These are phyloP conservation scores for Enteromius treurensis DNA, from an alignment of 2,797 vertebrate species.

Conservation along the genomic window DNA sequence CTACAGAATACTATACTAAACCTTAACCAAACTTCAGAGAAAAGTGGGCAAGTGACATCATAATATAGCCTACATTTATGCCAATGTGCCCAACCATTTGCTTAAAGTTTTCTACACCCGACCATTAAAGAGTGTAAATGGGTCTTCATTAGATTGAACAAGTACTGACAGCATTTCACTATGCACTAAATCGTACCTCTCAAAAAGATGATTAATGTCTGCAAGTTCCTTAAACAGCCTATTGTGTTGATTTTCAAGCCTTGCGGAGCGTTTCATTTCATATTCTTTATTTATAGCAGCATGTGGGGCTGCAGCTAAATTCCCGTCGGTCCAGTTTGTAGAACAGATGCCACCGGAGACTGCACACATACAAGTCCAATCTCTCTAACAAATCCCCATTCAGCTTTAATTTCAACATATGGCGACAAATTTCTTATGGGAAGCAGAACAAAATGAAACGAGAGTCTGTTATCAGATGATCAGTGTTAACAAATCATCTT, in stretches of 20 bases:
- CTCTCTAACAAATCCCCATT: constrained; percentile 39
- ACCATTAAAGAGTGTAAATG: constrained; percentile 15
- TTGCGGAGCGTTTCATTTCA: constrained; percentile 73
- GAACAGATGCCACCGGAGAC: constrained; percentile 71
- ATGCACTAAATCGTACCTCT: constrained; percentile 19
- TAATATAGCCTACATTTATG: neutral
- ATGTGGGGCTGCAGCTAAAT: constrained; percentile 70
- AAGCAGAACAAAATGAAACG: constrained; percentile 19
- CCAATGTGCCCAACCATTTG: neutral
- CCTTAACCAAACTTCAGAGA: neutral
- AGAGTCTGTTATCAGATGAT: constrained; percentile 7
- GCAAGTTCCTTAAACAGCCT: constrained; percentile 54
- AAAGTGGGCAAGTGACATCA: neutral
- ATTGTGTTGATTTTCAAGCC: constrained; percentile 61
- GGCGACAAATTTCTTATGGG: constrained; percentile 21
- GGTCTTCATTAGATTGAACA: constrained; percentile 11
- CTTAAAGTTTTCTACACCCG: neutral
- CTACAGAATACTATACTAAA: neutral
- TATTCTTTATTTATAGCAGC: constrained; percentile 80
- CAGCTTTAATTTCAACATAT: constrained; percentile 44
- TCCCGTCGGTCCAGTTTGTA: constrained; percentile 75
- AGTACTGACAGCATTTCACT: constrained; percentile 36
- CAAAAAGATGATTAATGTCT: constrained; percentile 64
- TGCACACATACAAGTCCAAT: constrained; percentile 26
- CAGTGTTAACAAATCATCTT: neutral